Evolutionary conservation across 2,888 invertebrate species (phyloP).

Genomic region (Orthonychiurus folsomi): DNA sequence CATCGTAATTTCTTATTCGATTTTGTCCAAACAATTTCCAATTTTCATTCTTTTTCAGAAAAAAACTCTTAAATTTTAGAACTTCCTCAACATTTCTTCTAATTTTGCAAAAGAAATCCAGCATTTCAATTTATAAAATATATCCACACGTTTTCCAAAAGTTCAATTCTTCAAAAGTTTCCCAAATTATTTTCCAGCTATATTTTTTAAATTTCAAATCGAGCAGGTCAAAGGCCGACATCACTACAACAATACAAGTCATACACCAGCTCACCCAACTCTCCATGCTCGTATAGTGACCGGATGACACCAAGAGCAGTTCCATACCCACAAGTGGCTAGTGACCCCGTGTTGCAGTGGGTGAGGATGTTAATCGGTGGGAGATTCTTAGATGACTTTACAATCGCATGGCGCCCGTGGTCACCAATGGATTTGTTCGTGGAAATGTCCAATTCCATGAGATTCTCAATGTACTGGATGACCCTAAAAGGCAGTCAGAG

Average conservation of each 20-base stretch:
- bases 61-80: too few species aligned
- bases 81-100: too few species aligned
- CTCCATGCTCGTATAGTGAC: constrained; percentile 60
- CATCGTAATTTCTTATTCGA: neutral
- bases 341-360: constrained; percentile 96
- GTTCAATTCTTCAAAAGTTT: neutral
- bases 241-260: neutral
- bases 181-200: neutral
- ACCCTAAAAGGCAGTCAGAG: constrained; percentile 22
- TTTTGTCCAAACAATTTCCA: neutral
- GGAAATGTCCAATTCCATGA: constrained; percentile 27
- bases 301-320: constrained; percentile 95
- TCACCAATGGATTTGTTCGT: constrained; percentile 73
- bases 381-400: constrained; percentile 50
- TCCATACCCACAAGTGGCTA: constrained; percentile 95
- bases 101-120: too few species aligned
- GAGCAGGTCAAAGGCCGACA: too few species aligned
- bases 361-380: constrained; percentile 62
- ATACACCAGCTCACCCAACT: constrained; percentile 54
- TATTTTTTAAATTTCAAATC: too few species aligned
- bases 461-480: constrained; percentile 27
- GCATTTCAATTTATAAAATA: too few species aligned
- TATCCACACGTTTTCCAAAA: neutral
- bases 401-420: constrained; percentile 70
- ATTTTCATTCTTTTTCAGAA: neutral